Evolutionary conservation across 2,797 vertebrate genomes (phyloP).

Genomic region (Semotilus atromaculatus): DNA sequence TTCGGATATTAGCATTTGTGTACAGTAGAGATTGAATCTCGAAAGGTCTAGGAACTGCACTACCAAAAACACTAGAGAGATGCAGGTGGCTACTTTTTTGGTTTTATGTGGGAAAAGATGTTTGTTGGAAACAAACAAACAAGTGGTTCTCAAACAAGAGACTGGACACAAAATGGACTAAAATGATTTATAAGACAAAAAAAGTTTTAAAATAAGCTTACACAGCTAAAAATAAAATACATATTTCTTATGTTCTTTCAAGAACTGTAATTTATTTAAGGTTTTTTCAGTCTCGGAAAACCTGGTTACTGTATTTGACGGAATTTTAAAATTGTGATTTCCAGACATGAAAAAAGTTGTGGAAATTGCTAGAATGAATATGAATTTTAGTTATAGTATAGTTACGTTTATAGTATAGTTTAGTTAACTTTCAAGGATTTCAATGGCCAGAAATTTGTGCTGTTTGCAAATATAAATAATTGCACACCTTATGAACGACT

Average conservation of each 20-base stretch:
- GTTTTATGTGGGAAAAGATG: background rate
- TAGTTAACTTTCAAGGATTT: background rate
- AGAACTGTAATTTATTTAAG: background rate
- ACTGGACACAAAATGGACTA: background rate
- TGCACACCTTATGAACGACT: background rate
- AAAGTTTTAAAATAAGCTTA: background rate
- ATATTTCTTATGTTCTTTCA: background rate
- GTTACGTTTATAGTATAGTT: too few relatives aligned
- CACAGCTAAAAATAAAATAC: background rate
- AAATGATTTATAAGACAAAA: background rate
- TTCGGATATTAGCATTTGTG: background rate
- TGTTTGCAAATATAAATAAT: background rate
- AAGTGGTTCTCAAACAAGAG: background rate
- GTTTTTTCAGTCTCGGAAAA: background rate
- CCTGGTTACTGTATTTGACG: too few relatives aligned
- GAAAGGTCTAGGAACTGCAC: background rate
- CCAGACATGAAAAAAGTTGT: too few relatives aligned
- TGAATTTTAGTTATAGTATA: background rate
- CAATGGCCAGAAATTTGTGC: background rate
- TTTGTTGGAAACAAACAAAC: background rate
- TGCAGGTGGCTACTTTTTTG: background rate
- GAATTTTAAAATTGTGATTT: too few relatives aligned
- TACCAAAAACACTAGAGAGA: background rate
- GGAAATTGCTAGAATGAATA: background rate
- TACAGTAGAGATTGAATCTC: background rate